Evolutionary conservation across 37 sponge, comb jelly and placozoan genomes (phyloP), one percentile per base, ranked within the genome.

Genomic region (Theonella swinhoei): DNA sequence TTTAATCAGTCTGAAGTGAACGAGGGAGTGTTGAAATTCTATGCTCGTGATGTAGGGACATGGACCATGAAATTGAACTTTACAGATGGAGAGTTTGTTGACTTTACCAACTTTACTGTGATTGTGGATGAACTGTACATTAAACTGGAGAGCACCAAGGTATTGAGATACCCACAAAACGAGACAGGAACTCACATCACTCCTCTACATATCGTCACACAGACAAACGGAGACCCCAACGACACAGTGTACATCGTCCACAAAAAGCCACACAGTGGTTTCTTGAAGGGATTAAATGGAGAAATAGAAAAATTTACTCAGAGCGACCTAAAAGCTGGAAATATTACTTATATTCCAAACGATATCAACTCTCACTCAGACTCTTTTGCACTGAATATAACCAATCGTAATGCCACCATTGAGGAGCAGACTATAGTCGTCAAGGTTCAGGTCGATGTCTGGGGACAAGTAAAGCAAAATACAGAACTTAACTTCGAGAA

Each of bases 1-100:
- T 88, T 92, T 75, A 92, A 82, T 11, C 93, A 92, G 63, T 68
- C 37, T 1, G 82, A 81, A 32, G 81, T 92, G 32, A 47, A 85
- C 68, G 39, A 42, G 3, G 62, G 64, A 0, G n/a, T 17, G 17
- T 14, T 92, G 30, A 61, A 59, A 63, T 42, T 80, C 19, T 17
- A 36, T 8, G 83, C 87, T 39, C 42, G 37, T 20, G 26, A 4
- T 34, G 34, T 76, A 0, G 83, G 80, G 14, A 39, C 4, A 3
- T 40, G 39, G 22, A 74, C 26, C 37, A 79, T 78, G 32, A 11
- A 7, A 3, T 79, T 89, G 74, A 65, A 23, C 0, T 82, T 75
- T 35, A 79, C 64, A 43, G 84, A 89, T 72, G 80, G 42, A 1
- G 28, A 23, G 8, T 32, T 38, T 68, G 3, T n/a, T 29, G 5